Percentiles rank a stretch among this genome's conserved stretches.
Evolutionary conservation across 2,888 invertebrate species (phyloP).

Genomic region (Ecliptopera silaceata): DNA sequence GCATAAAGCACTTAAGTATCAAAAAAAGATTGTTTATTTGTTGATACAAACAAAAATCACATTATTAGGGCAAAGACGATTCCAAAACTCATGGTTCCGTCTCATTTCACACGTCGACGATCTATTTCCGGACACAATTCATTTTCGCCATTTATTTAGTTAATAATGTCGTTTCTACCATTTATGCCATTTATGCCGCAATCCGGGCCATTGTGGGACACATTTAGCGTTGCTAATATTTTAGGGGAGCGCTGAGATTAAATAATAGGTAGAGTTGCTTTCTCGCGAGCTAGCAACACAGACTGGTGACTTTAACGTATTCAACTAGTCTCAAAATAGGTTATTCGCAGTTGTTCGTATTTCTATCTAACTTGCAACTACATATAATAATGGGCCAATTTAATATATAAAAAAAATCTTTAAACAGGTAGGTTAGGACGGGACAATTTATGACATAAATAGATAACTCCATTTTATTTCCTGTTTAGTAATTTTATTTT

Average conservation of each 20-base stretch:
- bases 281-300: neutral
- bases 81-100: constrained; percentile 52
- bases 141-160: constrained; percentile 44
- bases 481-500: no score
- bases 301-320: no score
- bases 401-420: no score
- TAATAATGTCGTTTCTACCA: constrained; percentile 41
- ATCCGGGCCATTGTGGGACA: constrained; percentile 53
- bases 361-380: no score
- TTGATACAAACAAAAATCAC: constrained; percentile 52
- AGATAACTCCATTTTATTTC: no score
- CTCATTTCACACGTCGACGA: constrained; percentile 61
- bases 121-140: constrained; percentile 51
- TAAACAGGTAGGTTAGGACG: no score
- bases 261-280: constrained; percentile 5
- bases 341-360: no score
- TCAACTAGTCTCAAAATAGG: no score
- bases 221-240: constrained; percentile 47
- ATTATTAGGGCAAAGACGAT: constrained; percentile 40
- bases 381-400: no score
- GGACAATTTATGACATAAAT: no score
- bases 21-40: no score
- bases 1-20: no score
- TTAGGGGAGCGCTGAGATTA: constrained; percentile 24
- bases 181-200: constrained; percentile 35